phyloP scores from a whole-genome alignment of 2,113 vertebrate species.

The Acrocephalus arundinaceus region DNA sequence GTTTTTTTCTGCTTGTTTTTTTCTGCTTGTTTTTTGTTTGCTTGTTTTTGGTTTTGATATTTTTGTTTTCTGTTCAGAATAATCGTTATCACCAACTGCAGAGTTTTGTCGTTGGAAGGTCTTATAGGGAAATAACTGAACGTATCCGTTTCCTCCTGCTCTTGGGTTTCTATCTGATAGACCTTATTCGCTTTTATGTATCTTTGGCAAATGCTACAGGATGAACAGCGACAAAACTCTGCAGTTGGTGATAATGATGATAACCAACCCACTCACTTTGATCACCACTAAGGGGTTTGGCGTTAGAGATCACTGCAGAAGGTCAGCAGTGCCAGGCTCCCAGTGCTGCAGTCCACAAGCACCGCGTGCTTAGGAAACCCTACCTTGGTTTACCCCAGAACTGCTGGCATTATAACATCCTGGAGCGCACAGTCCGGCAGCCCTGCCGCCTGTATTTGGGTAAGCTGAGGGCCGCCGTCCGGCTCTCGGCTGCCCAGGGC shows the following conservation, averaged over 20 bases:
- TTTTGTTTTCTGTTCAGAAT: not conserved
- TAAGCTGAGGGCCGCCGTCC: fast-evolving
- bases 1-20: too few species aligned
- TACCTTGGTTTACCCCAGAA: fast-evolving
- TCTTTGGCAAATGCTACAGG: too few species aligned
- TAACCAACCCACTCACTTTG: not conserved
- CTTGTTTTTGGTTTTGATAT: not conserved
- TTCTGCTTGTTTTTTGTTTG: not conserved
- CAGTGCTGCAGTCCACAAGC: not conserved
- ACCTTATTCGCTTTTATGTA: too few species aligned
- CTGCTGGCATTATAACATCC: not conserved
- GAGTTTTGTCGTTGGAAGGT: not conserved
- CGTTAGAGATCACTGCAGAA: not conserved
- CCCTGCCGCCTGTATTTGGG: fast-evolving
- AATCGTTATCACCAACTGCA: not conserved
- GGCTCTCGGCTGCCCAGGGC: not conserved
- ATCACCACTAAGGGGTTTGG: not conserved
- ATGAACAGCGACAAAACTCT: too few species aligned
- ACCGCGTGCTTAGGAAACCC: not conserved
- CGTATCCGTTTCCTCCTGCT: too few species aligned
- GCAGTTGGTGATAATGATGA: too few species aligned
- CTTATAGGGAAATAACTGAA: too few species aligned
- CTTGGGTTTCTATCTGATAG: too few species aligned
- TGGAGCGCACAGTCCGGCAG: not conserved
- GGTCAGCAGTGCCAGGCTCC: not conserved